Evolutionary conservation across 2,113 vertebrate genomes (phyloP), one percentile per base, ranked within the genome.

Genomic region (Xiphophorus hellerii): DNA sequence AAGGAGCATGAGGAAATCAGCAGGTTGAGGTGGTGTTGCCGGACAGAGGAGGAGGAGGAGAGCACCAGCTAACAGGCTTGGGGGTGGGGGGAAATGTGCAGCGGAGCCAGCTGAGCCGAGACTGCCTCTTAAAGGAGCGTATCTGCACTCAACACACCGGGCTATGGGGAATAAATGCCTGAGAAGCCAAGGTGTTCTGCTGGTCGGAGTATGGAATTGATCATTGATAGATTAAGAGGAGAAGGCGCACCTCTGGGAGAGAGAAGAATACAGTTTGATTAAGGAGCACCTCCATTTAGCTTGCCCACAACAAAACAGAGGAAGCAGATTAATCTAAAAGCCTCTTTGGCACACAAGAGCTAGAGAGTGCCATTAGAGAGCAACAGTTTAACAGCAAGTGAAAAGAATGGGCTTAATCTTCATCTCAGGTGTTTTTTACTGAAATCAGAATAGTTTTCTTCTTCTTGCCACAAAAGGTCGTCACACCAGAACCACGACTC

Each of bases 1-100:
- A 68, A 67, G 35, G 74, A 82, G 77, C 28, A 28, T 12, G 78
- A 82, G 70, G 77, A 78, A 86, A 87, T 89, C 89, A 85, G 93
- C 89, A 91, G 91, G 92, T 93, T 89, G 89, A 75, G 87, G 66
- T 42, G 82, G 35, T 92, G 88, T 87, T 90, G 88, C 80, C 77
- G 76, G 82, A 85, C 78, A 74, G 84, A 78, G 71, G 27, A 31
- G 68, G 84, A 78, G 73, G n/a, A 31, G 68, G 69, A 62, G 74
- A 62, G 66, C 11, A 12, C 11, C n/a, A 72, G 74, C 69, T 70
- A 77, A 72, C 69, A 3, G 62, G 62, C 72, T 31, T 66, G 29
- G 39, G 73, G 61, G 73, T 37, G 67, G 44, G 17, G 13, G 51
- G 22, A 7, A 22, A 22, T 2, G 51, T 51, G 64, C 66, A 71